Conservation (phyloP, 1,140 invertebrate species). For the Panagrolaimus sp. region DNA sequence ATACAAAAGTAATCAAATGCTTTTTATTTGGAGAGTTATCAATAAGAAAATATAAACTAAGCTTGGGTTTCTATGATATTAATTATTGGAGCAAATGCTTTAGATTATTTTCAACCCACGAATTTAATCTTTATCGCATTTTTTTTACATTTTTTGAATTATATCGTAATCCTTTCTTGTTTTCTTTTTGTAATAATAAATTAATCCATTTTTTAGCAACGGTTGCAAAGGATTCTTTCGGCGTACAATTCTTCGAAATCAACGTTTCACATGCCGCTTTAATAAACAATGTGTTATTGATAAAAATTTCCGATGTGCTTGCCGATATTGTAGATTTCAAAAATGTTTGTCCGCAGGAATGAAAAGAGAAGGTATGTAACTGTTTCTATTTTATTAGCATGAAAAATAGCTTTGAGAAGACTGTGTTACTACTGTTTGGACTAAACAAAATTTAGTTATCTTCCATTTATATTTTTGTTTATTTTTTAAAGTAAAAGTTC, state of each 20-base stretch:
- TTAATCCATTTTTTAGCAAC: constrained; percentile 50
- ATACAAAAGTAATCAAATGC: too few relatives aligned
- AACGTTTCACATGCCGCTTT: constrained; percentile 90
- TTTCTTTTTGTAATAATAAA: not conserved
- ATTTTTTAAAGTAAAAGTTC: too few relatives aligned
- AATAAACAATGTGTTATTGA: constrained; percentile 87
- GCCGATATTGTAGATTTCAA: constrained; percentile 62
- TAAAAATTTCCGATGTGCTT: constrained; percentile 59
- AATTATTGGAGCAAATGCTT: too few relatives aligned
- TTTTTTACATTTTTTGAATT: not conserved
- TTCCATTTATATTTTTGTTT: too few relatives aligned
- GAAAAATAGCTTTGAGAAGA: too few relatives aligned
- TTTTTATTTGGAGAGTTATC: too few relatives aligned
- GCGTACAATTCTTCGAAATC: constrained; percentile 86
- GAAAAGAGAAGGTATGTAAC: constrained; percentile 62
- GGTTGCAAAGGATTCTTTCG: constrained; percentile 79
- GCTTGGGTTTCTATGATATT: too few relatives aligned
- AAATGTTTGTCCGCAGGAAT: constrained; percentile 62
- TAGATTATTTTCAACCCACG: not conserved
- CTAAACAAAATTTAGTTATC: too few relatives aligned
- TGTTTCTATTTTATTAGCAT: too few relatives aligned
- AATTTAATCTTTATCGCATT: too few relatives aligned
- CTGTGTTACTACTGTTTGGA: too few relatives aligned
- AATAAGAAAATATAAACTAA: too few relatives aligned
- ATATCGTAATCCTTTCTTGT: not conserved